A percentile compares a stretch with the other conserved stretches of the same genome.
phyloP scores from a whole-genome alignment of 2,797 vertebrate species.

The Peromyscus attwateri region DNA sequence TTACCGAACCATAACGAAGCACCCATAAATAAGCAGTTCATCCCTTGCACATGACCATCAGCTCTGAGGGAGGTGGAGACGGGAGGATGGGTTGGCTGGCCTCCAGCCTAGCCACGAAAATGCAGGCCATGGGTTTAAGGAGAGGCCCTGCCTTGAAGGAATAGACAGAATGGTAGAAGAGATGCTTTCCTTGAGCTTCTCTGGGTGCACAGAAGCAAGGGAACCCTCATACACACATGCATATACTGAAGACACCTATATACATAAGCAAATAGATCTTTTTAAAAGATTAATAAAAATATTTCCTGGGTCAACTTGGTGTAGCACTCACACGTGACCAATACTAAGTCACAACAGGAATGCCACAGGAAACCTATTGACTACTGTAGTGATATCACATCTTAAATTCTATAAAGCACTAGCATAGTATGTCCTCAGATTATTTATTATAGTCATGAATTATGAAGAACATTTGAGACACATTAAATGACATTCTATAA shows the following conservation, averaged over 20 bases:
- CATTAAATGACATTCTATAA: background rate
- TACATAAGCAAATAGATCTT: background rate
- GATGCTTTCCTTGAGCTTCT: background rate
- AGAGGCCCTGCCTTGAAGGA: background rate
- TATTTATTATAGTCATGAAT: background rate
- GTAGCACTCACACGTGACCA: background rate
- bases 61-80: background rate
- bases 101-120: background rate
- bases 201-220: background rate
- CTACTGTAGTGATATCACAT: background rate
- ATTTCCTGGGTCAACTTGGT: background rate
- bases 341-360: background rate
- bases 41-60: background rate
- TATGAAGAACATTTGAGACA: constrained; percentile 4
- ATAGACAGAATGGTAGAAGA: background rate
- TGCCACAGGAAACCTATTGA: background rate
- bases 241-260: background rate
- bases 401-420: background rate
- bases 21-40: background rate
- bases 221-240: too few relatives aligned
- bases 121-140: background rate
- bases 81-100: too few relatives aligned
- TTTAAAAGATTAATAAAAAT: background rate
- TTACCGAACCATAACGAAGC: background rate
- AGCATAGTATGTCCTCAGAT: background rate